Evolutionary conservation across 1,140 invertebrate genomes (phyloP).

Genomic region (Antheraea mylitta): DNA sequence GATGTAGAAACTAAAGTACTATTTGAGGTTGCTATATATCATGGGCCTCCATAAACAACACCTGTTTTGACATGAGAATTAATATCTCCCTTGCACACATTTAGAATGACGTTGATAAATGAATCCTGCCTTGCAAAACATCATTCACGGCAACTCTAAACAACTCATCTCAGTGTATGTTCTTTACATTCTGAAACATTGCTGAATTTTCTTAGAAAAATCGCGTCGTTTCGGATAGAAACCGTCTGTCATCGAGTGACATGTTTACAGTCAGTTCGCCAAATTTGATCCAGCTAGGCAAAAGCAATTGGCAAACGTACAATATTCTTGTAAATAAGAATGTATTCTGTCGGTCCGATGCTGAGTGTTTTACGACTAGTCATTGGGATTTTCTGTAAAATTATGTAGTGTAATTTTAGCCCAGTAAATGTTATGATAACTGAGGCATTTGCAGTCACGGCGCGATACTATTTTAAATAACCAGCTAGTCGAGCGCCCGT

Average conservation of each 20-base stretch:
- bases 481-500: slow-evolving; percentile 30
- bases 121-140: neutral
- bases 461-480: slow-evolving; percentile 10
- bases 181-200: neutral
- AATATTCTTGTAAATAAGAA: slow-evolving; percentile 30
- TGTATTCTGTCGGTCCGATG: slow-evolving; percentile 7
- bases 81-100: neutral
- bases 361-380: slow-evolving; percentile 9
- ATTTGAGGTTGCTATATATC: slow-evolving; percentile 1
- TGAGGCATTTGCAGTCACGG: slow-evolving; percentile 25
- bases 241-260: slow-evolving; percentile 15
- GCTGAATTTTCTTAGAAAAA: neutral
- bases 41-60: neutral
- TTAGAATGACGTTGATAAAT: neutral
- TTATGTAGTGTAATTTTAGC: slow-evolving; percentile 49
- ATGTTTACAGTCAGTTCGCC: slow-evolving; percentile 32
- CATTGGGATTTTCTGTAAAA: slow-evolving; percentile 30
- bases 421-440: slow-evolving; percentile 43
- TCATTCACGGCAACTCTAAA: neutral
- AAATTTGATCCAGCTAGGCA: neutral
- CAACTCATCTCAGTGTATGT: neutral
- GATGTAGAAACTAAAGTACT: slow-evolving; percentile 12
- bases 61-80: neutral
- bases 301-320: slow-evolving; percentile 38
- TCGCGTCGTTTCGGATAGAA: neutral